Percentiles rank a stretch among this genome's conserved stretches.
Conservation (phyloP, 2,888 invertebrate species). For the Amiota communis region DNA sequence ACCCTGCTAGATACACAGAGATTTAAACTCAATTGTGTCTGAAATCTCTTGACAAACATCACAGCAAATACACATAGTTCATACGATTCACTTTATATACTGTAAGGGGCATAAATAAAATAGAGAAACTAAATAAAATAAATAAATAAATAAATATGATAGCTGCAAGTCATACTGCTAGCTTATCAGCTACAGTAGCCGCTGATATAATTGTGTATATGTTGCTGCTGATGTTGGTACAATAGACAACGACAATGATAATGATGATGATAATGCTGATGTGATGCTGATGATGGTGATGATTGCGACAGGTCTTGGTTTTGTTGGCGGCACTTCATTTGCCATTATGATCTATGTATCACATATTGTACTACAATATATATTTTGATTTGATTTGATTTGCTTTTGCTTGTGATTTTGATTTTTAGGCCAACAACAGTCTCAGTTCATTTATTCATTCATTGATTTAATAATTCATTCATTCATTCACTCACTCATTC, state of each 20-base stretch:
- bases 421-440: conserved; percentile 25
- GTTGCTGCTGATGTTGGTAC: conserved; percentile 29
- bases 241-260: background rate
- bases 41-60: conserved; percentile 5
- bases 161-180: conserved; percentile 47
- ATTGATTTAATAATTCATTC: background rate
- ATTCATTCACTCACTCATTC: conserved; percentile 18
- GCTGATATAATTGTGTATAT: conserved; percentile 27
- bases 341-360: conserved; percentile 7
- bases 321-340: conserved; percentile 25
- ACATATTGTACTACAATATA: too few species aligned
- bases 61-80: background rate
- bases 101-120: too few species aligned
- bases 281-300: too few species aligned
- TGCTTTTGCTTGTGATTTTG: conserved; percentile 43
- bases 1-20: too few species aligned
- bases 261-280: too few species aligned
- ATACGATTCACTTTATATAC: background rate
- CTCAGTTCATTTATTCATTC: background rate
- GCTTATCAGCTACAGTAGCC: conserved; percentile 42
- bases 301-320: conserved; percentile 27
- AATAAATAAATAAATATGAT: conserved; percentile 24
- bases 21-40: too few species aligned
- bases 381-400: conserved; percentile 32
- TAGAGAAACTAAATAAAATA: background rate